A percentile compares a stretch with the other conserved stretches of the same genome.
Evolutionary conservation across 1,140 invertebrate genomes (phyloP).

Genomic region (Euwallacea fornicatus): DNA sequence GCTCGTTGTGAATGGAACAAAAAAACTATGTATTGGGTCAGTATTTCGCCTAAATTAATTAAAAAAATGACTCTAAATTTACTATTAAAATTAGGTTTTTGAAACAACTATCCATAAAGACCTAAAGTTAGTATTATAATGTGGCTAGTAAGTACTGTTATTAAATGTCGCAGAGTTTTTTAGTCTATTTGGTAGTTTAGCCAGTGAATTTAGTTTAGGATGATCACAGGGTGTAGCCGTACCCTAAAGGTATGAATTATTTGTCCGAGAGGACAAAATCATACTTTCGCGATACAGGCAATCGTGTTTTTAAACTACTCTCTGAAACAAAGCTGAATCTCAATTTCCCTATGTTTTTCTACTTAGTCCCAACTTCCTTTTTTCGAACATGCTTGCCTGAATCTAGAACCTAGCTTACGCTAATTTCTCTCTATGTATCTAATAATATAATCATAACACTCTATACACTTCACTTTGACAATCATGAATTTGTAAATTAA

Average conservation of each 20-base stretch:
- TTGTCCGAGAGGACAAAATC: slow-evolving; percentile 40
- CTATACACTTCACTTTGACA: slow-evolving; percentile 49
- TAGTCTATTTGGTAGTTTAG: slow-evolving; percentile 47
- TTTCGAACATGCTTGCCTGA: slow-evolving; percentile 38
- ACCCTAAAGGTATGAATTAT: slow-evolving; percentile 51
- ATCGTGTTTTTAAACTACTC: slow-evolving; percentile 39
- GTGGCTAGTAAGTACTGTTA: slow-evolving; percentile 51
- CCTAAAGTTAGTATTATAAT: slow-evolving; percentile 45
- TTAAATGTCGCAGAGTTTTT: slow-evolving; percentile 48
- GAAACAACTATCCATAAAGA: slow-evolving; percentile 37
- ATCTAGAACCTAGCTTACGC: slow-evolving; percentile 27
- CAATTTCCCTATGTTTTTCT: slow-evolving; percentile 10
- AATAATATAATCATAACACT: slow-evolving; percentile 30
- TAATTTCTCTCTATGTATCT: slow-evolving; percentile 4
- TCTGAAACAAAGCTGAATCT: slow-evolving; percentile 32
- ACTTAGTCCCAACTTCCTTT: background rate
- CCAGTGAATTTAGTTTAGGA: slow-evolving; percentile 53
- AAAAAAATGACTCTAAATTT: slow-evolving; percentile 20
- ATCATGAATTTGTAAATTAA: slow-evolving; percentile 47
- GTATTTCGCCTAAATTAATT: slow-evolving; percentile 25
- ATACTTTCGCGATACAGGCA: slow-evolving; percentile 42
- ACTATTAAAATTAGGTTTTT: slow-evolving; percentile 7
- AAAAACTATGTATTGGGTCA: slow-evolving; percentile 18
- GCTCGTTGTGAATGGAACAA: too few relatives aligned
- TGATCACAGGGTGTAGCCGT: slow-evolving; percentile 55